Conservation (phyloP, 2,797 vertebrate genomes). For the Hypotaenidia philippensis region DNA sequence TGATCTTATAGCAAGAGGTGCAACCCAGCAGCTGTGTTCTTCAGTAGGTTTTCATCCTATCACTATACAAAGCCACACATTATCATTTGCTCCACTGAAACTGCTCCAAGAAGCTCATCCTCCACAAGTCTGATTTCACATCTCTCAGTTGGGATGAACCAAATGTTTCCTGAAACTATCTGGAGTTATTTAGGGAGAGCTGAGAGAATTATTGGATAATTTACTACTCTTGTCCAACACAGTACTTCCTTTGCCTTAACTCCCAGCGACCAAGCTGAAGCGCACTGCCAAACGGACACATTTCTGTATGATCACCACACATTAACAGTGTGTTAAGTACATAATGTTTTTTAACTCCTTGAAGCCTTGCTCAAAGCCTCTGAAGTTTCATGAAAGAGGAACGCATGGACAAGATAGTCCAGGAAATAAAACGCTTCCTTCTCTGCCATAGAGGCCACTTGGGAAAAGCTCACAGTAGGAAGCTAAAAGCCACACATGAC, state of each 20-base stretch:
- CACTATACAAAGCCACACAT: neutral
- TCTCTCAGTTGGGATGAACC: neutral
- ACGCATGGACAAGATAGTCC: neutral
- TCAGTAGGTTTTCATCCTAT: neutral
- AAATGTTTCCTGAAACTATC: conserved; percentile 53
- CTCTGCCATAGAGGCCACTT: neutral
- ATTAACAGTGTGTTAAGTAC: neutral
- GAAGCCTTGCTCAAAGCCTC: neutral
- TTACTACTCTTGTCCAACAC: conserved; percentile 12
- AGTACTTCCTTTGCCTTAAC: neutral
- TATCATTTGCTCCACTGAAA: neutral
- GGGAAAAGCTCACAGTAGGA: neutral
- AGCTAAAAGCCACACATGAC: neutral
- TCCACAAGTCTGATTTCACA: neutral
- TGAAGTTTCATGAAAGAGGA: neutral
- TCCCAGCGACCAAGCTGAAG: neutral
- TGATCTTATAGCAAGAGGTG: neutral
- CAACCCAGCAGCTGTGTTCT: neutral
- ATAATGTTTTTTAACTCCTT: neutral
- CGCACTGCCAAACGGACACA: neutral
- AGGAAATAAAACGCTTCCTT: neutral
- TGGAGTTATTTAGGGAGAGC: conserved; percentile 38
- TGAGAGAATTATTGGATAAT: conserved; percentile 14
- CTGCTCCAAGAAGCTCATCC: conserved; percentile 9
- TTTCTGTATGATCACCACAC: neutral